Base-by-base conservation (phyloP, 30 jellyfish, hydroid and myxozoan species). In the Clytia hemisphaerica region DNA sequence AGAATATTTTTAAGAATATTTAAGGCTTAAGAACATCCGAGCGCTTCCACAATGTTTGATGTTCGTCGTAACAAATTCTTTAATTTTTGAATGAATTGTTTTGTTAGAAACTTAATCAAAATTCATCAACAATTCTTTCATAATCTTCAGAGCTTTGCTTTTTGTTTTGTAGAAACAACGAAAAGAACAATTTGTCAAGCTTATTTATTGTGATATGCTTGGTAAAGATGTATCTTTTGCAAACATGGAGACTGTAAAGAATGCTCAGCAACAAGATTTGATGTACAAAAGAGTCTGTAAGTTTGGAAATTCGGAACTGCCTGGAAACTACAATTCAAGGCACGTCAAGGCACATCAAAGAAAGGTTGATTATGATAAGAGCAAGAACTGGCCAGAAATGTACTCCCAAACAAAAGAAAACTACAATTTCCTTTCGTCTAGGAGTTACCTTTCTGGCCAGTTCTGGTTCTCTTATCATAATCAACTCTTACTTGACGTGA, bases 161-260 rank as follows among this genome's bases (percentile, higher is more conserved):
- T 19, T 25, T 28, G 35, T 61, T 59, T 50, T 83, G 37, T 42
- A 89, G 98, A 89, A 81, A 37, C 80, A 69, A 42, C 92, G 45
- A 82, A 89, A 81, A 72, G 98, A 89, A 70, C 62, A 82, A 45
- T 29, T 89, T 51, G 58, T 81, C 55, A 81, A 93, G 4, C 22
- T 89, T 61, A 54, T 89, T 2, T 79, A 89, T 50, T 81, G 91
- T 75, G 86, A 89, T 33, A 89, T 89, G 94, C 89, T 89, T 38
- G 98, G 98, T 0, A 84, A 89, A 69, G 94, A 80, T 76, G 98
- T 82, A 5, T 70, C 91, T 19, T 89, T 89, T 81, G 95, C 93
- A 2, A 62, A 74, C 71, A 81, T 89, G 67, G 93, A 89, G 60
- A 95, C 85, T 55, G 90, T 89, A 27, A 89, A 89, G 14, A 80